Base-by-base conservation (phyloP, 2,888 invertebrate species). In the Coremacera marginata region DNA sequence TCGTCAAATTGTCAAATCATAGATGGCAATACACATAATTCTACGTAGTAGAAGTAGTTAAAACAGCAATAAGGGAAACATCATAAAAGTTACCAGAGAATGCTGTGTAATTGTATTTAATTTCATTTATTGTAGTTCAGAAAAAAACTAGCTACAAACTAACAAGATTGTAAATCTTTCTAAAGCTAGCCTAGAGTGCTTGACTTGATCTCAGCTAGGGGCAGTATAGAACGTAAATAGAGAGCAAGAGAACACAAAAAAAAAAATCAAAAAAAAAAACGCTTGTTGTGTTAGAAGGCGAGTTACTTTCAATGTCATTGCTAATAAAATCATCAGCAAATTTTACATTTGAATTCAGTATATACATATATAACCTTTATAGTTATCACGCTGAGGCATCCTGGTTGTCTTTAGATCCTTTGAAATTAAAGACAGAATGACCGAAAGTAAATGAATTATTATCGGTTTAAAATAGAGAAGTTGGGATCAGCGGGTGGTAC, bases 1-100 rank as follows among this genome's bases (percentile, higher is more conserved):
- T 84, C 81, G 83, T 84, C 84, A 85, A 79, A 65, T 71, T 78
- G 81, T 81, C 76, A 76, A 70, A 70, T 62, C 62, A 68, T 51
- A 51, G 22, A 4, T 31, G 5, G 49, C 9, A 34, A 68, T 11
- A 49, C 16, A 63, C 16, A 27, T 27, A 63, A 4, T 31, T 25
- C 44, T 14, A 11, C 44, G 57, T 57, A 22, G 25, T 19, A 51
- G 14, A 49, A 51, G 25, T 25, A 67, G 44, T 11, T 9, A 44
- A 44, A 19, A 5, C 16, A 67, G n/a, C n/a, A 44, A 44, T 1
- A 31, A 67, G 19, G 5, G 27, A 65, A 16, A 37, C 3, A 2
- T 14, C 49, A 68, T 68, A 68, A 68, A 68, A 68, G 27, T 25
- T 51, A 14, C 31, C 1, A 31, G 14, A 49, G 68, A 51, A 68